Evolutionary conservation across 2,888 invertebrate genomes (phyloP).

Genomic region (Synanthedon andrenaeformis): DNA sequence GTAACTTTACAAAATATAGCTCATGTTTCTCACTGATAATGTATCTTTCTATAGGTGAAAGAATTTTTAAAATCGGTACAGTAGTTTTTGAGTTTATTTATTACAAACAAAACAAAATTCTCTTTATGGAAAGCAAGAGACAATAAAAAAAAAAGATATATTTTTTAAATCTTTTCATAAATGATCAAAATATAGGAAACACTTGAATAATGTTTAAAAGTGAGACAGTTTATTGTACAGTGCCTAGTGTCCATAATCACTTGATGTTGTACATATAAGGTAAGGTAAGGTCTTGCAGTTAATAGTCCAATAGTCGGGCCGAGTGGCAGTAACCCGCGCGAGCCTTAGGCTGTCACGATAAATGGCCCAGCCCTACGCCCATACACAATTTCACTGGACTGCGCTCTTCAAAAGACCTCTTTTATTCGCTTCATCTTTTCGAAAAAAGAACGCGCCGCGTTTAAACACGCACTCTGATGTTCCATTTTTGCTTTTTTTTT

Average conservation of each 20-base stretch:
- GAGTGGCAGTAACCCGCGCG: conserved; percentile 41
- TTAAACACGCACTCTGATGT: background rate
- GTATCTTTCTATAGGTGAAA: too few relatives aligned
- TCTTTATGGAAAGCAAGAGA: too few relatives aligned
- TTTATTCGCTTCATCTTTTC: conserved; percentile 23
- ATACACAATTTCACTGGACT: conserved; percentile 54
- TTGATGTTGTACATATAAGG: background rate
- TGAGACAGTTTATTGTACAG: background rate
- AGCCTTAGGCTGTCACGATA: conserved; percentile 61
- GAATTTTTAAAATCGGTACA: too few relatives aligned
- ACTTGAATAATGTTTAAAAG: too few relatives aligned
- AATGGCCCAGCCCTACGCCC: conserved; percentile 47
- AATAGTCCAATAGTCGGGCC: conserved; percentile 11
- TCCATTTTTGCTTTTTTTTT: conserved; percentile 1
- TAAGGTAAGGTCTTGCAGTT: conserved; percentile 1
- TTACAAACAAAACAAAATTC: too few relatives aligned
- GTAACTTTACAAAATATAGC: too few relatives aligned
- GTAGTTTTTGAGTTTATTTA: too few relatives aligned
- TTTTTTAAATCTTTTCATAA: too few relatives aligned
- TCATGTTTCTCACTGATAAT: too few relatives aligned
- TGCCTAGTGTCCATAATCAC: background rate
- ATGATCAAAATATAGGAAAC: too few relatives aligned
- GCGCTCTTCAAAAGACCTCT: conserved; percentile 42
- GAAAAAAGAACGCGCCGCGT: conserved; percentile 6
- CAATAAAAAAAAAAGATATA: too few relatives aligned